Evolutionary conservation across 2,888 invertebrate genomes (phyloP), one percentile per base, ranked within the genome.

Genomic region (Temnothorax ravouxi): DNA sequence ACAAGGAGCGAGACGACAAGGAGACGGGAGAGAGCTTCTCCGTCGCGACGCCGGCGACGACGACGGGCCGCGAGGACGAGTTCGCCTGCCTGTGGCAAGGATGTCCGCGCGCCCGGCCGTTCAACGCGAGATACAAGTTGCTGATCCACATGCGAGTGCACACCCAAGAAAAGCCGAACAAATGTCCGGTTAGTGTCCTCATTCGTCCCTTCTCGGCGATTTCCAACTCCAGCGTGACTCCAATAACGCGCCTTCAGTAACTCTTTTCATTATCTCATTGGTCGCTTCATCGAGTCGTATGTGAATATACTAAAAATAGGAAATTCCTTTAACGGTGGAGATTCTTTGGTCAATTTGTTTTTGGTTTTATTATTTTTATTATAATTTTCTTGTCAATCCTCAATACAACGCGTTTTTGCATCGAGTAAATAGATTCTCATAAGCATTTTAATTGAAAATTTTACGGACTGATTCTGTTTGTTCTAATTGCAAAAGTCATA

Each of bases 81-180:
- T 99, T 99, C 95, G 97, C 98, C 50, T 99, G 99, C 93, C 96
- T 97, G 66, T 99, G 99, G 99, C 96, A 97, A 81, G 98, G 98
- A n/a, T 99, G 99, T 95, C 97, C 98, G 0, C 96, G 97, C 88
- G 97, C 97, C 21, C 97, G 98, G 82, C 99, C 99, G 0, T 99
- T 99, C 95, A 99, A 99, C 95, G 99, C 99, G 0, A 96, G 99
- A 88, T 99, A 99, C 96, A 99, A 99, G 95, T 96, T 99, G 62
- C 96, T 99, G 59, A 99, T 98, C 75, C 99, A 99, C 94, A 99
- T 99, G 98, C 95, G 99, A 21, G 98, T 99, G 0, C 99, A 99
- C 95, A 99, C 99, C 29, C 99, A 99, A 5, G 99, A 99, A 93
- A 99, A 99, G 94, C 99, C 99, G 0, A 99, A 99, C 95, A 97